Percentiles rank a stretch among this genome's conserved stretches.
Conservation (phyloP, 2,797 vertebrate genomes). For the Pipistrellus pygmaeus region DNA sequence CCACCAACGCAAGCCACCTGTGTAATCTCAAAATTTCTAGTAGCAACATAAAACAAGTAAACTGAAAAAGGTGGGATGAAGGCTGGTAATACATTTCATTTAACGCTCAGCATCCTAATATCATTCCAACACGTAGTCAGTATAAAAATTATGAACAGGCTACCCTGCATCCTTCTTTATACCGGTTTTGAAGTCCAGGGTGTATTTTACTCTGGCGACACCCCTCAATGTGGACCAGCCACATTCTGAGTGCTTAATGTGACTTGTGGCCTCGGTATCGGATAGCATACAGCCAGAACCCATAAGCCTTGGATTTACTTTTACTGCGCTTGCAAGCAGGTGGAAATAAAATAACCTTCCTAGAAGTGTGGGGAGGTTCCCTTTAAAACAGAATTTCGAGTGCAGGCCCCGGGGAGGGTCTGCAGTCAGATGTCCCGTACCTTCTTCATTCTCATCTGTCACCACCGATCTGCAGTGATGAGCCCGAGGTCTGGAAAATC, state of each 20-base stretch:
- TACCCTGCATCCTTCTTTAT: background rate
- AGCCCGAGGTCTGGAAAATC: background rate
- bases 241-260: background rate
- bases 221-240: background rate
- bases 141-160: background rate
- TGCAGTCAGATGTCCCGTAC: background rate
- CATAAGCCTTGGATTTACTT: background rate
- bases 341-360: background rate
- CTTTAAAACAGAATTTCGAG: conserved; percentile 38
- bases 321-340: background rate
- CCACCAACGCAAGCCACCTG: background rate
- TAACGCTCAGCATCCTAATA: background rate
- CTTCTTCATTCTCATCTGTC: background rate
- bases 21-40: background rate
- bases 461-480: background rate
- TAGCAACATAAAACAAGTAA: background rate
- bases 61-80: background rate
- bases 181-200: background rate
- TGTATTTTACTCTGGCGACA: background rate
- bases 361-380: background rate
- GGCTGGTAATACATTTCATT: conserved; percentile 11
- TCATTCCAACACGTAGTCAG: background rate
- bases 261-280: background rate
- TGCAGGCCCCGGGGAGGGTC: background rate
- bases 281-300: background rate